Evolutionary conservation across 2,113 vertebrate species (phyloP), one percentile per base, ranked within the genome.

Genomic region (Gnathonemus echidnorhynchus): DNA sequence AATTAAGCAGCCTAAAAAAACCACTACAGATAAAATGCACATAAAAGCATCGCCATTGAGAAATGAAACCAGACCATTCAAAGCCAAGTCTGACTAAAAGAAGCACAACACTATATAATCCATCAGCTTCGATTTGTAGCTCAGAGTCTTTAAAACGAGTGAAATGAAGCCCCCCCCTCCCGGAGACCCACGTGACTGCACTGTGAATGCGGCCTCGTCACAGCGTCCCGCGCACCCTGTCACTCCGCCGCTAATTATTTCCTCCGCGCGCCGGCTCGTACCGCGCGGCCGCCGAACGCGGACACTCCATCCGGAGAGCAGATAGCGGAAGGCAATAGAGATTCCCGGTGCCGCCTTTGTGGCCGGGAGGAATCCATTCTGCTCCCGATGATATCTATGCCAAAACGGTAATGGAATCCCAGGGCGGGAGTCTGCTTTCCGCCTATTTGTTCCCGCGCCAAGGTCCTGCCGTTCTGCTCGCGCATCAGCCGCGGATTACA

Each of bases 401-500:
- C 89, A 88, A 85, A 85, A 70, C 84, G 62, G 70, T 91, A 92
- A 93, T 91, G 89, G 90, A 91, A 93, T 91, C 91, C 88, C 53
- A 90, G 87, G 89, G 90, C 77, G 8, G 90, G 24, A 90, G 93
- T 95, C 95, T 94, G 92, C 93, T 91, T 90, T 83, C 4, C 62
- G 91, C 91, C 91, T 89, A 92, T 94, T 91, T 92, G 90, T 91
- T 92, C 89, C 0, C 91, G 83, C 83, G 92, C 92, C 93, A 95
- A 89, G 92, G 92, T 90, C 91, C 90, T 45, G 90, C 53, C 86
- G 74, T 90, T 93, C 93, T 92, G 92, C 89, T 89, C 91, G 88
- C 24, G 19, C 56, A 89, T 92, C 91, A 84, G 91, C 87, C 84
- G 83, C 89, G 91, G 90, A 92, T 92, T 90, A 92, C 86, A 77